These are phyloP conservation scores for Halichoerus grypus DNA, from an alignment of 2,113 vertebrate genomes.

Conservation along the genomic window DNA sequence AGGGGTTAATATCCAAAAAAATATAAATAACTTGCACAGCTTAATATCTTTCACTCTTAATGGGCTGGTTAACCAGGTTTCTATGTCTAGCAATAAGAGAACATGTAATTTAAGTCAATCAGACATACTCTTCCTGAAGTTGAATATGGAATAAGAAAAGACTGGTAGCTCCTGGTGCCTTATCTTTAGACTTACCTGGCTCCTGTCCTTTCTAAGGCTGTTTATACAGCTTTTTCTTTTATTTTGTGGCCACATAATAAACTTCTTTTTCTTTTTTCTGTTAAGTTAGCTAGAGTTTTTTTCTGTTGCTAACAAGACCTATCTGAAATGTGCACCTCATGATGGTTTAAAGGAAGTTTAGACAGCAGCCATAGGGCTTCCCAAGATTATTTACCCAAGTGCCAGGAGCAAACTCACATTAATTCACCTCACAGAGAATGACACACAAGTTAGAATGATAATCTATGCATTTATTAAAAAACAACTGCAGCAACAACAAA, in stretches of 20 bases:
- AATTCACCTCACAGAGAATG: not conserved
- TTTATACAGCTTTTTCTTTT: constrained; percentile 15
- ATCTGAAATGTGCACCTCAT: not conserved
- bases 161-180: not conserved
- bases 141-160: not conserved
- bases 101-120: not conserved
- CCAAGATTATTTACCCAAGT: not conserved
- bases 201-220: not conserved
- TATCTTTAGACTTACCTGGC: not conserved
- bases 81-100: not conserved
- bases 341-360: not conserved
- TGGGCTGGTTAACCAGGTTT: not conserved
- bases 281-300: not conserved
- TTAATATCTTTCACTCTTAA: not conserved
- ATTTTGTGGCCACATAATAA: not conserved
- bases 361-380: not conserved
- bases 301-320: constrained; percentile 5
- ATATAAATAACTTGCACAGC: not conserved
- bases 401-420: not conserved
- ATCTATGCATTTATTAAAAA: not conserved
- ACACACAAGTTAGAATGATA: not conserved
- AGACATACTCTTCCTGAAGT: not conserved
- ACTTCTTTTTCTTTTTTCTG: not conserved
- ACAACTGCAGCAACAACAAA: not conserved
- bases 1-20: not conserved